Evolutionary conservation across 1,140 invertebrate species (phyloP), one percentile per base, ranked within the genome.

Genomic region (Nasonia longicornis): DNA sequence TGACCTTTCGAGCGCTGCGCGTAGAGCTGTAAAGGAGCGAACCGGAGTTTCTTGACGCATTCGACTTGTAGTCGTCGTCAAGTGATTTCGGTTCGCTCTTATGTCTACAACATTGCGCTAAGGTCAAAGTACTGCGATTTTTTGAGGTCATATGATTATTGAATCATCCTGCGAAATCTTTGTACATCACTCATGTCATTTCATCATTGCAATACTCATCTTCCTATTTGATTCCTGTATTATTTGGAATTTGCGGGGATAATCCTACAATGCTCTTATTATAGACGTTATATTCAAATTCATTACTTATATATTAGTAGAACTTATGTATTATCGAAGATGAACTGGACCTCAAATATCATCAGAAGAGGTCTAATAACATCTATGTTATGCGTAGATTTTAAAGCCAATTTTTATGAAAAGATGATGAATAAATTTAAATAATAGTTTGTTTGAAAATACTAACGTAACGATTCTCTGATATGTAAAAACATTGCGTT

Each of bases 261-360:
- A 58, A 58, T 58, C 52, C 52, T 58, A 58, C 52, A 20, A 58
- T 58, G 52, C 52, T 58, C 52, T 58, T n/a, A 6, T 58, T 58
- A 58, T n/a, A 14, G 52, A 58, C 52, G 52, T 58, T 58, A 58
- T 20, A 52, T 52, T 52, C 16, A 58, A 20, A 58, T n/a, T 58
- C 16, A 58, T 58, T 7, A 58, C 16, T 58, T 58, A 58, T n/a
- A 14, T 58, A n/a, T 58, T 58, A 58, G 52, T n/a, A 58, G 16
- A n/a, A 58, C 26, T 26, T 71, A 52, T 26, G 26, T 26, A 70
- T 78, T 70, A 48, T 22, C 48, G 8, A 79, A 72, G 77, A 79
- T 72, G 29, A 79, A 73, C 58, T 80, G 52, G 71, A 80, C 58
- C 69, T 80, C 78, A 48, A 45, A 80, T 80, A 80, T 73, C n/a